Evolutionary conservation across 2,888 invertebrate genomes (phyloP).

Genomic region (Ethmia dodecea): DNA sequence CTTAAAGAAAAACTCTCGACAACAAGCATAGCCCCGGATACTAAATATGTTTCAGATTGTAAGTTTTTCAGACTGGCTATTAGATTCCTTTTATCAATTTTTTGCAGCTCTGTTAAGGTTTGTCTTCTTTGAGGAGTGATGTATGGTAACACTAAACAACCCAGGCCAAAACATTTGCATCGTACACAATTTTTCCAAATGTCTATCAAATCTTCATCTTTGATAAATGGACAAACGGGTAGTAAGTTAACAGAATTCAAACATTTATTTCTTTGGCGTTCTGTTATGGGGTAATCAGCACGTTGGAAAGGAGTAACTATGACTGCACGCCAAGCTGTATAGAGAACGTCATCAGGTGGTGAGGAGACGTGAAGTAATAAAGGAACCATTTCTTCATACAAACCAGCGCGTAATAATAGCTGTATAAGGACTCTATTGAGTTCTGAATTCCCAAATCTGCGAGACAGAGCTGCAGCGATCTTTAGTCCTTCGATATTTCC

Average conservation of each 20-base stretch:
- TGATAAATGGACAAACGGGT: constrained; percentile 61
- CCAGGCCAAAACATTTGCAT: constrained; percentile 61
- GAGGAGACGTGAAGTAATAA: constrained; percentile 49
- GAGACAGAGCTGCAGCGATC: constrained; percentile 49
- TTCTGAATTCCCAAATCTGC: constrained; percentile 47
- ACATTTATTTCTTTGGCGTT: constrained; percentile 61
- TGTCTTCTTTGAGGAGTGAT: constrained; percentile 55
- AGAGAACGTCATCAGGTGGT: constrained; percentile 49
- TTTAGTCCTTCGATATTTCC: constrained; percentile 51
- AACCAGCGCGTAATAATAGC: constrained; percentile 41
- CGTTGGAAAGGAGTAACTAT: constrained; percentile 63
- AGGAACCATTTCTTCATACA: constrained; percentile 60
- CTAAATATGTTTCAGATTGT: constrained; percentile 61
- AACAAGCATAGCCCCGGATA: constrained; percentile 67
- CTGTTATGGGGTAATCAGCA: constrained; percentile 69
- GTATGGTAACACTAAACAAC: constrained; percentile 65
- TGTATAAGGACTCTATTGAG: constrained; percentile 47
- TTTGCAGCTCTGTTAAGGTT: constrained; percentile 52
- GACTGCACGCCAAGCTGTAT: constrained; percentile 60
- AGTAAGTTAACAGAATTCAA: constrained; percentile 61
- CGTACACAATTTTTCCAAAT: constrained; percentile 69
- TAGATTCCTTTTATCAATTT: constrained; percentile 62
- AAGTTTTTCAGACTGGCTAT: constrained; percentile 66
- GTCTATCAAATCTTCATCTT: constrained; percentile 62
- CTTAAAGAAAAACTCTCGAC: constrained; percentile 36